These are phyloP conservation scores for Oikopleura vanhoeffeni DNA, from an alignment of 23 tunicate species.

Conservation along the genomic window DNA sequence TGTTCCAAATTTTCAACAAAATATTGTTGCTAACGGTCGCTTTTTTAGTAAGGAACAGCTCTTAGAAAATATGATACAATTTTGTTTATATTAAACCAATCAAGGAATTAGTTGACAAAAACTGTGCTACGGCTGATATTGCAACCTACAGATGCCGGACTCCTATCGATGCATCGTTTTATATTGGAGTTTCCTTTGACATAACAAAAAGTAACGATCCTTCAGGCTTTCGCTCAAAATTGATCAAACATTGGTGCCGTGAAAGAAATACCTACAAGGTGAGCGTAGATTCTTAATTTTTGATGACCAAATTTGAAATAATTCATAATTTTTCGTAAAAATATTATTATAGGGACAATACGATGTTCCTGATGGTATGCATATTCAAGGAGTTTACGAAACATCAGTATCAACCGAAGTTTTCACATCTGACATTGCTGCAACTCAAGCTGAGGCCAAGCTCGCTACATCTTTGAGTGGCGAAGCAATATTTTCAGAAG, in stretches of 20 bases:
- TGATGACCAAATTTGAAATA: too few species aligned
- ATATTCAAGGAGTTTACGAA: neutral
- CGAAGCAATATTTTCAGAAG: neutral
- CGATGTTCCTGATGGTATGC: neutral
- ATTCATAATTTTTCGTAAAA: too few species aligned
- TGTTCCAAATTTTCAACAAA: too few species aligned
- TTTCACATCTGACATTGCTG: neutral
- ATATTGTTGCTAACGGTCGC: too few species aligned
- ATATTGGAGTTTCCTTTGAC: neutral
- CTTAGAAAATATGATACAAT: too few species aligned
- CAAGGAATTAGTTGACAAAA: neutral
- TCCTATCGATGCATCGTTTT: neutral
- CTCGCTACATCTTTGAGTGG: neutral
- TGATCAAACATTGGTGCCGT: neutral
- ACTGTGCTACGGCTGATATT: neutral
- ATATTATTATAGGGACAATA: too few species aligned
- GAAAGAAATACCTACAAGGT: neutral
- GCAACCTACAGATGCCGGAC: neutral
- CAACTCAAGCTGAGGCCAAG: neutral
- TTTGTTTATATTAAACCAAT: too few species aligned
- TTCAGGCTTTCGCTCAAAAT: neutral
- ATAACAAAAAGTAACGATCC: neutral
- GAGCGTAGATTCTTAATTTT: too few species aligned
- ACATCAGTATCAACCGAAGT: neutral
- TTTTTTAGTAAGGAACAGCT: too few species aligned